phyloP scores from a whole-genome alignment of 2,888 invertebrate species.

The Tholera decimalis region DNA sequence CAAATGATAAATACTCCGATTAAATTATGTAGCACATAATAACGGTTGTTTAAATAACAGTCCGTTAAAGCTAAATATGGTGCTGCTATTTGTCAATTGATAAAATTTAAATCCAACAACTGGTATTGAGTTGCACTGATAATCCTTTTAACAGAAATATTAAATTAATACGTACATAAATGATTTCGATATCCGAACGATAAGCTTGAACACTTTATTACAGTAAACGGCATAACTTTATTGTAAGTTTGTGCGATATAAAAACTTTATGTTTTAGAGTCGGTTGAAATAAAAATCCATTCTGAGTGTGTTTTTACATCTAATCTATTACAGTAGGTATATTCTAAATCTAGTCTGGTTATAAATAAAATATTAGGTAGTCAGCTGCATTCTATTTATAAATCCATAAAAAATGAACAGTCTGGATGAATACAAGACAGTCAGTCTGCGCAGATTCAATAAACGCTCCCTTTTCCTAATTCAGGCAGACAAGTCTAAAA shows the following conservation, averaged over 20 bases:
- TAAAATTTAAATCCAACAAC: conserved; percentile 14
- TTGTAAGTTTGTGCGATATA: background rate
- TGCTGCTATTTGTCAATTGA: conserved; percentile 5
- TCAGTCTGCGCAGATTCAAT: conserved; percentile 27
- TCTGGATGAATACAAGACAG: conserved; percentile 14
- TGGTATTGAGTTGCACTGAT: conserved; percentile 29
- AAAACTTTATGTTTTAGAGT: background rate
- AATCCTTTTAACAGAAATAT: conserved; percentile 22
- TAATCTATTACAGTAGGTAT: background rate
- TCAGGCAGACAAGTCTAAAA: conserved; percentile 20
- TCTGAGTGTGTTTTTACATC: no score
- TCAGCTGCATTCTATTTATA: conserved; percentile 19
- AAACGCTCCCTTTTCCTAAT: conserved; percentile 17
- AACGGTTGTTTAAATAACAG: conserved; percentile 14
- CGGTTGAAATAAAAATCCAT: background rate
- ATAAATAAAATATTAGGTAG: no score
- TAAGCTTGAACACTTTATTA: background rate
- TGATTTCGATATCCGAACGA: conserved; percentile 3
- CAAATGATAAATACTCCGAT: conserved; percentile 25
- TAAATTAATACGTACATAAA: conserved; percentile 19
- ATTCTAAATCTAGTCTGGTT: background rate
- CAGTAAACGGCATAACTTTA: background rate
- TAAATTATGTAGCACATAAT: conserved; percentile 15
- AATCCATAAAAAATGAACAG: conserved; percentile 5
- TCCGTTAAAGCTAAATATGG: conserved; percentile 14